Evolutionary conservation across 2,113 vertebrate genomes (phyloP).

Genomic region (Marmota monax): DNA sequence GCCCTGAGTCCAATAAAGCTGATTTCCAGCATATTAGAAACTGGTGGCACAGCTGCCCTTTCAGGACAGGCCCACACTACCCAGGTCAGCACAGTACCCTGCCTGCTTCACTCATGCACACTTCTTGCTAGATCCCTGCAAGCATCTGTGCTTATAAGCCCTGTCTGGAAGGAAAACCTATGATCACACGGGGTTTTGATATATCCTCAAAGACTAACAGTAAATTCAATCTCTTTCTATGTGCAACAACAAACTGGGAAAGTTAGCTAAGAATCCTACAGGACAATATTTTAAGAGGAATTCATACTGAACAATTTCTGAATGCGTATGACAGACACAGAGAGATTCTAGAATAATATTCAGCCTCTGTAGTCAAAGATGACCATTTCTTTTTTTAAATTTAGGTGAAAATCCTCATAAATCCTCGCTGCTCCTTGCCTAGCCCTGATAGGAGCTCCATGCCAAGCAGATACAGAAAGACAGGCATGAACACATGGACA

Average conservation of each 20-base stretch:
- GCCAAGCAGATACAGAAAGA: background rate
- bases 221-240: background rate
- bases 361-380: background rate
- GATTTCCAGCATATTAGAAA: background rate
- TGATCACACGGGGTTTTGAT: background rate
- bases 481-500: background rate
- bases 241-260: background rate
- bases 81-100: rapidly evolving
- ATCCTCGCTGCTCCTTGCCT: background rate
- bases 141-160: background rate
- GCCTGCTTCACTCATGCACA: background rate
- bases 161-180: background rate
- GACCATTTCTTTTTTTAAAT: background rate
- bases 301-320: background rate
- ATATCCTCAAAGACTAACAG: background rate
- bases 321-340: background rate
- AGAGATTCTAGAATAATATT: background rate
- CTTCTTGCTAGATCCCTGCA: background rate
- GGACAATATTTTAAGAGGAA: background rate
- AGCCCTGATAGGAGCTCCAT: background rate
- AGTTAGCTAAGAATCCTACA: background rate
- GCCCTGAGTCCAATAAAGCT: background rate
- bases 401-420: background rate
- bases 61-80: background rate
- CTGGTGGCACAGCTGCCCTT: background rate